phyloP scores from a whole-genome alignment of 2,113 vertebrate species.

The Antechinus stuartii region DNA sequence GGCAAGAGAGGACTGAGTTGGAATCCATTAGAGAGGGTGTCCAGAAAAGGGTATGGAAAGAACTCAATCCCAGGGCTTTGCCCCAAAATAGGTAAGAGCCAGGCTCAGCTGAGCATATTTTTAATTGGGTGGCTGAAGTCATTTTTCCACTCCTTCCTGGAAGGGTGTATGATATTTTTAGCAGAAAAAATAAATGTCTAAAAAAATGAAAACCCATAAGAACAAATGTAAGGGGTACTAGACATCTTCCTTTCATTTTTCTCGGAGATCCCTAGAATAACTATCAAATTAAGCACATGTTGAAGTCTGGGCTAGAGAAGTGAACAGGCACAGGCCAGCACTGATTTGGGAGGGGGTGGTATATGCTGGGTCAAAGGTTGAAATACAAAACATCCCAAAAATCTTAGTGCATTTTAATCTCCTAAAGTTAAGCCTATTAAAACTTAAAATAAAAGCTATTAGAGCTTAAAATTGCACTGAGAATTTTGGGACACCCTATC shows the following conservation, averaged over 20 bases:
- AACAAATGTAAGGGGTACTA: background rate
- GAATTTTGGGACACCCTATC: background rate
- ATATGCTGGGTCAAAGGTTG: background rate
- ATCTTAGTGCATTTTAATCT: background rate
- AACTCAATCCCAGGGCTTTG: constrained; percentile 2
- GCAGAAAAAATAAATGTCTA: background rate
- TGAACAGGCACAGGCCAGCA: background rate
- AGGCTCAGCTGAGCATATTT: constrained; percentile 6
- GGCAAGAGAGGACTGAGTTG: background rate
- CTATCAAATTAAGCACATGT: background rate
- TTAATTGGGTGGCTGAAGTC: constrained; percentile 3
- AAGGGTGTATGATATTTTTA: constrained; percentile 5
- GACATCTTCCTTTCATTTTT: background rate
- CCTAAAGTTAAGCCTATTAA: background rate
- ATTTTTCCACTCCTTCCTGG: constrained; percentile 6
- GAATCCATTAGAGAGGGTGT: background rate
- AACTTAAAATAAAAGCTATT: background rate
- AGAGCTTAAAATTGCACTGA: background rate
- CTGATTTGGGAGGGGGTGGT: background rate
- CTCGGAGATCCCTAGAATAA: background rate
- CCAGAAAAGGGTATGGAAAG: constrained; percentile 3
- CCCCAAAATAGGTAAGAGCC: constrained; percentile 5
- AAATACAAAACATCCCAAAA: background rate
- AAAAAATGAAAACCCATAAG: background rate
- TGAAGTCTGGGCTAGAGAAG: background rate